Conservation (phyloP, 2,888 invertebrate species). For the Agonopterix subpropinquella region DNA sequence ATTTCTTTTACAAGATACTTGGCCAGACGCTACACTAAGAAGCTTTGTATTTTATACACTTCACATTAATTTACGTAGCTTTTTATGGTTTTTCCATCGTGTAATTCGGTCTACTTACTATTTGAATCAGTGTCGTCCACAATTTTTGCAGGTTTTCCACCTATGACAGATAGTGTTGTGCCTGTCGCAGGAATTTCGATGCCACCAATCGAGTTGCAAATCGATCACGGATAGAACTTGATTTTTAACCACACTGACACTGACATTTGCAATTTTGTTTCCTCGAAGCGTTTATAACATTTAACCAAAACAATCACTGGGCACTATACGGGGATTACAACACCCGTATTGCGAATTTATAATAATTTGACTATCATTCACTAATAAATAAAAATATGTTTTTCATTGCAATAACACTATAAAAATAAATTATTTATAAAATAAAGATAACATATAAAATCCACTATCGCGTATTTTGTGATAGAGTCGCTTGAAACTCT, state of each 20-base stretch:
- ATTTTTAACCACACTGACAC: conserved; percentile 56
- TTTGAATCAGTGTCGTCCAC: conserved; percentile 70
- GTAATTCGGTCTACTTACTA: conserved; percentile 52
- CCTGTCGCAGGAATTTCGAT: conserved; percentile 37
- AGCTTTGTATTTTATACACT: background rate
- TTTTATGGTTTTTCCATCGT: background rate
- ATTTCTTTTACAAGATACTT: background rate
- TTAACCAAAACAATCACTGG: conserved; percentile 68
- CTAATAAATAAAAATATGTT: conserved; percentile 71
- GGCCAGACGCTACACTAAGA: background rate
- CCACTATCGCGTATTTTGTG: conserved; percentile 69
- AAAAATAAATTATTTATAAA: conserved; percentile 70
- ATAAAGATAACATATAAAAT: conserved; percentile 66
- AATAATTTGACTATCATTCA: conserved; percentile 70
- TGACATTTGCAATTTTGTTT: conserved; percentile 46
- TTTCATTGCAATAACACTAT: conserved; percentile 65
- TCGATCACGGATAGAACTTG: conserved; percentile 48
- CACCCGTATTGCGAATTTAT: conserved; percentile 53
- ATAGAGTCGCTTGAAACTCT: conserved; percentile 61
- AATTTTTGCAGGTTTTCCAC: conserved; percentile 64
- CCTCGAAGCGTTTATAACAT: conserved; percentile 46
- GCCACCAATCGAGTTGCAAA: conserved; percentile 55
- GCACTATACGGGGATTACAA: conserved; percentile 59
- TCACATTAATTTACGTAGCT: background rate
- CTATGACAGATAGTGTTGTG: conserved; percentile 61